Evolutionary conservation across 2,113 vertebrate species (phyloP).

Genomic region (Heptranchias perlo): DNA sequence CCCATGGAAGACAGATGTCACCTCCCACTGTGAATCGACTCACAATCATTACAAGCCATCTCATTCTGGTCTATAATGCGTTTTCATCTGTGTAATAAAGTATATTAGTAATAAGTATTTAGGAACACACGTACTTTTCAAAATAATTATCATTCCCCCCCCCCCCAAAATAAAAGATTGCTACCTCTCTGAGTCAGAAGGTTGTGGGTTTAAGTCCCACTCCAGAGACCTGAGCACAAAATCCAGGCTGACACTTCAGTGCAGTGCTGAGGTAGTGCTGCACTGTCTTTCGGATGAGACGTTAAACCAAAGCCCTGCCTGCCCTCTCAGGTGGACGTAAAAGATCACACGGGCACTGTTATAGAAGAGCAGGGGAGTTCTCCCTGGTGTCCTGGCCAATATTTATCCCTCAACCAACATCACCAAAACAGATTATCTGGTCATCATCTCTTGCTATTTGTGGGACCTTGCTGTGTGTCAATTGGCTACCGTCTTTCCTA

Average conservation of each 20-base stretch:
- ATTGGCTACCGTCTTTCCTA: neutral
- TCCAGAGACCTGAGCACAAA: neutral
- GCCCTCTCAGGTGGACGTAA: neutral
- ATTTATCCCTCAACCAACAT: neutral
- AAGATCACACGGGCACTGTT: too few species aligned
- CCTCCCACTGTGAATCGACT: neutral
- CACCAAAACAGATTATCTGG: neutral
- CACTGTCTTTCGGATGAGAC: neutral
- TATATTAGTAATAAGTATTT: constrained; percentile 18
- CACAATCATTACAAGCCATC: neutral
- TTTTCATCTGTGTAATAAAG: neutral
- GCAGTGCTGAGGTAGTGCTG: neutral
- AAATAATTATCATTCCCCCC: neutral
- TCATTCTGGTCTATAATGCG: neutral
- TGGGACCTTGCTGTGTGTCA: neutral
- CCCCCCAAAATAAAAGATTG: neutral
- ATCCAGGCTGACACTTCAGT: neutral
- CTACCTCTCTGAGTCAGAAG: neutral
- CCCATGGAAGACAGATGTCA: neutral
- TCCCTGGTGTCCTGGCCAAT: neutral
- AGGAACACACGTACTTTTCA: neutral
- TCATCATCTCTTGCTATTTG: neutral
- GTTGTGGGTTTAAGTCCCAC: neutral
- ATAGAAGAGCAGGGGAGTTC: too few species aligned
- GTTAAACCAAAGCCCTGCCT: neutral